phyloP scores from a whole-genome alignment of 2,797 vertebrate species.

The Propithecus perrieri region DNA sequence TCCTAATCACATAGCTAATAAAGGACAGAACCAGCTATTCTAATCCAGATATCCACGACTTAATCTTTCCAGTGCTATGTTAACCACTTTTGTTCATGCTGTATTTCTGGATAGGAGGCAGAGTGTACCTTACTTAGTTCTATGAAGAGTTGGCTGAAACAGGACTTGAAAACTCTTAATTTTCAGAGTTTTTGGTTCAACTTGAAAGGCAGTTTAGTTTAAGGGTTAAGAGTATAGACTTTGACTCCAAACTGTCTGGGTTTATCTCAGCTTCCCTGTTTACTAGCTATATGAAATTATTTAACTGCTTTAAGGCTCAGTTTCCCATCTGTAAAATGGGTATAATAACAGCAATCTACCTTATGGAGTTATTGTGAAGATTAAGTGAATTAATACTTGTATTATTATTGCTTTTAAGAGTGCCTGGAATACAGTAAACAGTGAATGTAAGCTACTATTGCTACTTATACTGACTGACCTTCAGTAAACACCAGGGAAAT shows the following conservation, averaged over 20 bases:
- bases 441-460: not conserved
- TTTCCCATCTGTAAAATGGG: slow-evolving; percentile 35
- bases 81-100: slow-evolving; percentile 32
- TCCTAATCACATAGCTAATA: slow-evolving; percentile 19
- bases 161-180: slow-evolving; percentile 59
- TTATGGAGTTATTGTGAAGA: not conserved
- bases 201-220: slow-evolving; percentile 43
- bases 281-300: slow-evolving; percentile 27
- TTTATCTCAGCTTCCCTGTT: not conserved
- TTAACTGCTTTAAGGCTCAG: slow-evolving; percentile 18
- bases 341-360: not conserved
- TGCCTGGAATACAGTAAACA: not conserved
- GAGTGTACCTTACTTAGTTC: slow-evolving; percentile 50
- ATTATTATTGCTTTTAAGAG: not conserved
- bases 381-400: slow-evolving; percentile 19
- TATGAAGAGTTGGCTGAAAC: slow-evolving; percentile 54
- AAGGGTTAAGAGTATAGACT: slow-evolving; percentile 45
- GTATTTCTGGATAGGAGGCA: slow-evolving; percentile 58
- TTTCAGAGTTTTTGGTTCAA: slow-evolving; percentile 51
- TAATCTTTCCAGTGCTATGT: slow-evolving; percentile 8
- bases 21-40: slow-evolving; percentile 16
- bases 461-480: not conserved
- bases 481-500: slow-evolving; percentile 6
- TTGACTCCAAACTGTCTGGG: not conserved
- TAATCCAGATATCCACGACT: slow-evolving; percentile 13